Evolutionary conservation across 1,140 invertebrate species (phyloP).

Genomic region (Diorhabda sublineata): DNA sequence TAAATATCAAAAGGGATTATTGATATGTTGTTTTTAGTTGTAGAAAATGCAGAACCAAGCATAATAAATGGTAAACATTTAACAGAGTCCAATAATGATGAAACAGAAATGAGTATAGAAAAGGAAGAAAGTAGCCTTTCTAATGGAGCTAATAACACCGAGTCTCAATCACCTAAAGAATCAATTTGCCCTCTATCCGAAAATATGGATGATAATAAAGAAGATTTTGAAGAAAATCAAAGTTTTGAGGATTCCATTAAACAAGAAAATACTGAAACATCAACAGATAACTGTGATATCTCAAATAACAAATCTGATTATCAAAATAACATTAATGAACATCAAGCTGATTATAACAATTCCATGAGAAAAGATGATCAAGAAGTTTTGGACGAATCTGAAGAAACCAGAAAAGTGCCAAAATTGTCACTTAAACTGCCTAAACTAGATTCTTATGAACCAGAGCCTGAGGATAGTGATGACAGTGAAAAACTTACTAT

Average conservation of each 20-base stretch:
- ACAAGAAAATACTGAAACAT: not conserved
- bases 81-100: not conserved
- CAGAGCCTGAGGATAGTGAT: slow-evolving; percentile 47
- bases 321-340: not conserved
- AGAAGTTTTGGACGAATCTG: slow-evolving; percentile 18
- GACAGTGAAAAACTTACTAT: slow-evolving; percentile 55
- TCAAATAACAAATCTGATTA: not conserved
- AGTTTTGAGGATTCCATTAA: not conserved
- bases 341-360: not conserved
- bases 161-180: too few relatives aligned
- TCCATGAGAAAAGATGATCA: not conserved
- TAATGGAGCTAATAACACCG: not conserved
- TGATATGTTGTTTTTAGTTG: too few relatives aligned
- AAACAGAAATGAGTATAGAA: not conserved
- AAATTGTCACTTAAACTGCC: slow-evolving; percentile 53
- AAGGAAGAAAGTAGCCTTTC: not conserved
- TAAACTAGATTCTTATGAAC: slow-evolving; percentile 38
- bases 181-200: too few relatives aligned
- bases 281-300: not conserved
- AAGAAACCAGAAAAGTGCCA: slow-evolving; percentile 48
- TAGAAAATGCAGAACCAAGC: too few relatives aligned
- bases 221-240: not conserved
- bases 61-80: too few relatives aligned
- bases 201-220: not conserved
- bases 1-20: too few relatives aligned